Conservation (phyloP, 2,113 vertebrate species). For the Platycercus adscitus region DNA sequence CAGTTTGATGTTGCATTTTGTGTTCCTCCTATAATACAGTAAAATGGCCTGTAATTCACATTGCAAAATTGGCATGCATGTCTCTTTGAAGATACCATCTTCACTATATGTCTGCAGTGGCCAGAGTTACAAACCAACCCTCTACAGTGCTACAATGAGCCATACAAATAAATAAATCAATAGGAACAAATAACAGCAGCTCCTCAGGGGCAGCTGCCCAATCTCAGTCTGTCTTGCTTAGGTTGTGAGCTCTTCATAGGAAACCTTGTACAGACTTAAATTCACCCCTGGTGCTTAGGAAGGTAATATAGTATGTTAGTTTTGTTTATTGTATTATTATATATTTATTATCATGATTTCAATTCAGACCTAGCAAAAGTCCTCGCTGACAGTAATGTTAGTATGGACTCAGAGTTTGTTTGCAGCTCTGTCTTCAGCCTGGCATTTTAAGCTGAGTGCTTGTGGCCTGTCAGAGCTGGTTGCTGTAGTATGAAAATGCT, state of each 20-base stretch:
- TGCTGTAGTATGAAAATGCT: background rate
- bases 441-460: background rate
- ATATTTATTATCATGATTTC: background rate
- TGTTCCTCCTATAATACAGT: conserved; percentile 20
- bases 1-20: conserved; percentile 48
- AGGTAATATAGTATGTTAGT: background rate
- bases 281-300: background rate
- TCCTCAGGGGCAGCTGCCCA: background rate
- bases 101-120: background rate
- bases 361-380: background rate
- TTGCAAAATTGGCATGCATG: conserved; percentile 18
- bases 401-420: background rate
- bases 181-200: background rate
- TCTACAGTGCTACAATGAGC: background rate
- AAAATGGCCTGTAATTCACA: conserved; percentile 46
- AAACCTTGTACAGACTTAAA: background rate
- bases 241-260: background rate
- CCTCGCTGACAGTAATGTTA: background rate
- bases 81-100: conserved; percentile 39
- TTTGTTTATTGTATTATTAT: background rate
- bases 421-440: background rate
- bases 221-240: background rate
- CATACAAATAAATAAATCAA: background rate
- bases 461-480: background rate
- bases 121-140: conserved; percentile 19